Evolutionary conservation across 2,888 invertebrate genomes (phyloP).

Genomic region (Yponomeuta sedellus): DNA sequence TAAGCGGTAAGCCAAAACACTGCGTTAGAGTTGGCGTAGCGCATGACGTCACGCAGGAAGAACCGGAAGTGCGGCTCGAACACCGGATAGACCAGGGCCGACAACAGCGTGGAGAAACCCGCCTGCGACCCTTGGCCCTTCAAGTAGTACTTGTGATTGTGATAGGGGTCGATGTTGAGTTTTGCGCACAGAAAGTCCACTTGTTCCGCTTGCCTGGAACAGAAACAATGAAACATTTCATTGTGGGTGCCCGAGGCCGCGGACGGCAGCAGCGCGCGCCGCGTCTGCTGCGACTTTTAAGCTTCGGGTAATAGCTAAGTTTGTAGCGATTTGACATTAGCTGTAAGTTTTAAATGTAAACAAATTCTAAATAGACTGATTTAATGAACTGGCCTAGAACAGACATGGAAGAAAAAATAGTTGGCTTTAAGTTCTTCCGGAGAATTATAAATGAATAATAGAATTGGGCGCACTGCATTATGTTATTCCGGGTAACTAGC

Average conservation of each 20-base stretch:
- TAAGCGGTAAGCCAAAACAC: conserved; percentile 59
- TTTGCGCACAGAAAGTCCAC: conserved; percentile 47
- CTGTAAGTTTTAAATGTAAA: too few species aligned
- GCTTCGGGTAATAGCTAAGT: too few species aligned
- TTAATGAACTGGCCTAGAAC: not conserved
- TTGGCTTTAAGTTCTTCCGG: not conserved
- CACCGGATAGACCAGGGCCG: conserved; percentile 68
- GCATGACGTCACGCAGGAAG: conserved; percentile 79
- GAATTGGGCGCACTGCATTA: too few species aligned
- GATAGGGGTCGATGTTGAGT: conserved; percentile 46
- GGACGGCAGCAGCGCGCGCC: too few species aligned
- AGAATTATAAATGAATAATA: not conserved
- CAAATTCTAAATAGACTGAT: too few species aligned
- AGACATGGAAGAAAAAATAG: not conserved
- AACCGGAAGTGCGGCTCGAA: conserved; percentile 75
- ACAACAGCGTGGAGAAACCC: conserved; percentile 43
- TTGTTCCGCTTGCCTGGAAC: conserved; percentile 47
- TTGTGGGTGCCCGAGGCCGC: too few species aligned
- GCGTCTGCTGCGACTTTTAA: too few species aligned
- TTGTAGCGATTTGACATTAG: too few species aligned
- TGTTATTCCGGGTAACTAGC: too few species aligned
- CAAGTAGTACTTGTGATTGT: conserved; percentile 51
- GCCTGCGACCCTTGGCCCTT: conserved; percentile 30
- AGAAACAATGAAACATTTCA: too few species aligned
- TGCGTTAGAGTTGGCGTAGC: conserved; percentile 62